Evolutionary conservation across 1,140 invertebrate genomes (phyloP), one percentile per base, ranked within the genome.

Genomic region (Spodoptera litura): DNA sequence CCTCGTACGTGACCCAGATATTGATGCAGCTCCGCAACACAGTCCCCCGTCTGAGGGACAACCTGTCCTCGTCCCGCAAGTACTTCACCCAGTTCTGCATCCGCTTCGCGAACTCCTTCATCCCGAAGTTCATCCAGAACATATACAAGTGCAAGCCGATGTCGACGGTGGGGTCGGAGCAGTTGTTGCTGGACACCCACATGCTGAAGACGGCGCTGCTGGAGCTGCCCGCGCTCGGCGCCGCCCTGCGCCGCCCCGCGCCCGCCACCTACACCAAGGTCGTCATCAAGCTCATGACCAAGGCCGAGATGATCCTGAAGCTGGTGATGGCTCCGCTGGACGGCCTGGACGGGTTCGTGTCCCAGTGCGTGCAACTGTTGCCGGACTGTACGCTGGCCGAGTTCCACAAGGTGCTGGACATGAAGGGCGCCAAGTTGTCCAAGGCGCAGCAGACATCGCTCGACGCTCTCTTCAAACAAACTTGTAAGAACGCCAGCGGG

Each of bases 41-140:
- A 0, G 96, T 99, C 64, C 99, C 99, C 0, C 95, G 97, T 8
- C 96, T 99, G 11, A 93, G 99, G 78, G 98, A 99, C 88, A 97
- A 98, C 89, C 95, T 99, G n/a, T 96, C 98, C 1, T 98, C 98
- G 15, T 99, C 99, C 0, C 95, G 99, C 52, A 99, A 99, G 95
- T 99, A 99, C 93, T 99, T 99, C 92, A 99, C 99, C 0, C 98
- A 99, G 92, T 98, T 99, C 87, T 99, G 99, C 91, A 97, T 99
- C 11, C 98, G 99, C 90, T 99, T 99, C 95, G 98, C 98, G 0
- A 99, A 98, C 88, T 97, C 97, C 0, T 99, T 99, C 83, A 99
- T 99, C 91, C 97, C 98, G 13, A 99, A 99, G 93, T 99, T 99
- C 87, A 97, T 99, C 38, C 97, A 97, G 77, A 97, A 98, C 85